Evolutionary conservation across 2,113 vertebrate genomes (phyloP), one percentile per base, ranked within the genome.

Genomic region (Alethe castanea): DNA sequence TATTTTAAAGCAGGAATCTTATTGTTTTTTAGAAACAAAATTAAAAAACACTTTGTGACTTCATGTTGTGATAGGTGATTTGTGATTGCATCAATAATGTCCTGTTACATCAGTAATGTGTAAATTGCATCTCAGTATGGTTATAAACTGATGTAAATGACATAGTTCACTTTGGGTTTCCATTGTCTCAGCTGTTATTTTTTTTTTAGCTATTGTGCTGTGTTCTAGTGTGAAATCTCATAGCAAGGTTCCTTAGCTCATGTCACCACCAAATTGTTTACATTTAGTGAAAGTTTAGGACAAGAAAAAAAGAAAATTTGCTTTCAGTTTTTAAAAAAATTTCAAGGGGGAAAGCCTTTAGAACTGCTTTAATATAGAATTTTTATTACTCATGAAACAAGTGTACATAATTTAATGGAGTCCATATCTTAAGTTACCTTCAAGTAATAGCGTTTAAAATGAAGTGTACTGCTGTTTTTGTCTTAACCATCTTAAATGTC

Each of bases 121-220:
- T 87, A 97, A 97, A 96, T 95, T 96, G 86, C 71, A 76, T 97
- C 95, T 96, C 81, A 70, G 56, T 95, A 69, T 73, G 77, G 84
- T 93, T 95, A 97, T 91, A 97, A 97, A 90, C 53, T 44, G 86
- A 95, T 96, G 95, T 88, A 97, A 96, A 95, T 95, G 69, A 95
- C 33, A 33, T 74, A 86, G 95, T 97, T 97, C 88, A 92, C 85
- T 96, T 95, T 91, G 77, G 47, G 89, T 97, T 96, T 54, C 96
- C 44, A 85, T 73, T 96, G 91, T 65, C 93, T 92, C 91, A 65
- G 33, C 45, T 87, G 70, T 91, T 96, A 48, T 52, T 94, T 93
- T 90, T 54, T 80, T 76, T 84, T 67, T n/a, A n/a, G 72, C 91
- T 88, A 22, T 90, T 94, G 64, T 87, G 31, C 73, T 92, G 25